Conservation (phyloP, 1,140 invertebrate species). For the Elysia chlorotica region DNA sequence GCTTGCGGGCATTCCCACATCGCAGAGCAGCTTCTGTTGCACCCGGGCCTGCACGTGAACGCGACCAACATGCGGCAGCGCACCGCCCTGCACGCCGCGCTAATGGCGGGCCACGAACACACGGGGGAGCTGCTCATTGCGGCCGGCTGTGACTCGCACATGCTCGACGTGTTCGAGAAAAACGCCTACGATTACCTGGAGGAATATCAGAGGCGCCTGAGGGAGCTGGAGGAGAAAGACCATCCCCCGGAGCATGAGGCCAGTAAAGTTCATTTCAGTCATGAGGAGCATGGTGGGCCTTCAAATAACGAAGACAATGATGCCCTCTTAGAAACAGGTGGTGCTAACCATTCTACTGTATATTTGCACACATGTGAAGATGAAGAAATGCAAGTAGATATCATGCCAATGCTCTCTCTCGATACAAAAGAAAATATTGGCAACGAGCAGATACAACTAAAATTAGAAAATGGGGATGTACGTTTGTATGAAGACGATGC, state of each 20-base stretch:
- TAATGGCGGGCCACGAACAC: conserved; percentile 26
- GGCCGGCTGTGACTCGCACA: conserved; percentile 33
- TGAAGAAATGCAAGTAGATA: too few species aligned
- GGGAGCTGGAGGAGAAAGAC: background rate
- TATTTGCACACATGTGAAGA: too few species aligned
- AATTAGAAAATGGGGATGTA: too few species aligned
- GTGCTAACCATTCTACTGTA: too few species aligned
- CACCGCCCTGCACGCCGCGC: conserved; percentile 46
- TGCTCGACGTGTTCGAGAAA: conserved; percentile 36
- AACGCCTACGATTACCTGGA: conserved; percentile 41
- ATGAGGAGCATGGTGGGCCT: background rate
- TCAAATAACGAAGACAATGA: too few species aligned
- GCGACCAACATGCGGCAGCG: conserved; percentile 42
- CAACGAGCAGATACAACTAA: too few species aligned
- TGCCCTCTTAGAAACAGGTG: too few species aligned
- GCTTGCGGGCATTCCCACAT: conserved; percentile 28
- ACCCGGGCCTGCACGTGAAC: conserved; percentile 39
- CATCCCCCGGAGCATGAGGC: background rate
- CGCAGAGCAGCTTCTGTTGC: conserved; percentile 34
- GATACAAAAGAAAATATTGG: too few species aligned
- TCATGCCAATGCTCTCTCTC: too few species aligned
- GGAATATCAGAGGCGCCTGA: background rate
- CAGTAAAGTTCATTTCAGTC: background rate
- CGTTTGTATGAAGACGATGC: too few species aligned
- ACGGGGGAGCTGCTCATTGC: conserved; percentile 32